Evolutionary conservation across 2,888 invertebrate genomes (phyloP), one percentile per base, ranked within the genome.

Genomic region (Smittia aterrima): DNA sequence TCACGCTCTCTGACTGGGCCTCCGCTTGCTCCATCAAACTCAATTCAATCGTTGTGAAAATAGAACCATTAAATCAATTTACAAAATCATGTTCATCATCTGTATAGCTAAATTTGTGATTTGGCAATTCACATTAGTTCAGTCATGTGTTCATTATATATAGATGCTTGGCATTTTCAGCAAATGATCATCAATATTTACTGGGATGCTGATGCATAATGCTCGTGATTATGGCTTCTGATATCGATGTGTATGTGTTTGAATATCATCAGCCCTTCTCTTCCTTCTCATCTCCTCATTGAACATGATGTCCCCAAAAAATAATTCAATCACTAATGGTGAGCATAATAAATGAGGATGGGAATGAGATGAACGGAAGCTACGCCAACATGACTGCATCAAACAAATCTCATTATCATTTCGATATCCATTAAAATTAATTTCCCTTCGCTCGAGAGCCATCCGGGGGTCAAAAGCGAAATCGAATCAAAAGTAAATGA

Each of bases 71-170:
- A 38, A 66, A 66, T 66, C 38, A 38, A 38, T 66, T 66, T 66
- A 66, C 66, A 18, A 32, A 66, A 20, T 58, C 22, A 18, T 58
- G 18, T 20, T 58, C 7, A 47, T 4, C 53, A 7, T 47, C 53
- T 16, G 6, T 38, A 38, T 38, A 38, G 11, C 47, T 47, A 47
- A 9, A 47, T 47, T n/a, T 47, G 47, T n/a, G 47, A 47, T n/a
- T 47, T 3, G 47, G 47, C 47, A n/a, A n/a, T 3, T 16, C 11
- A 47, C 25, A 64, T 25, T 64, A 64, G 64, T 64, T 24, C 64
- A 64, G 24, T 25, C 64, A 64, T 64, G 64, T 64, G 25, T 64
- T 25, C 64, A 64, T 64, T 64, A 25, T 64, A 54, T 54, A 54
- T 20, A n/a, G 18, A 54, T 54, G 9, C 38, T 7, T 9, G 38